Evolutionary conservation across 2,797 vertebrate species (phyloP).

Genomic region (Pteropus rufus): DNA sequence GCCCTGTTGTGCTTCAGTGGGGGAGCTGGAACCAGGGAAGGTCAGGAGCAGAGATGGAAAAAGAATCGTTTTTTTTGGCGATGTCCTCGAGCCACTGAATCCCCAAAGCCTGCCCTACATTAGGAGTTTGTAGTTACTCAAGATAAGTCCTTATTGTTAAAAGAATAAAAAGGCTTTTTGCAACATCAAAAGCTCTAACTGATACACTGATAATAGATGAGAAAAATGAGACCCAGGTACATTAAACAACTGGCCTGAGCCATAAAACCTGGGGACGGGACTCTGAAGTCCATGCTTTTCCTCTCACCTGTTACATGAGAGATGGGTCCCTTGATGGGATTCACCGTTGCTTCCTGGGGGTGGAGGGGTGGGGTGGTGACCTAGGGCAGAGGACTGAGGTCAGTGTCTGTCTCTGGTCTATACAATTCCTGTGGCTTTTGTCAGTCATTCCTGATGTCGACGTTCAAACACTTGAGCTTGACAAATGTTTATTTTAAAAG

Average conservation of each 20-base stretch:
- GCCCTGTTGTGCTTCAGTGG: neutral
- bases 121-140: neutral
- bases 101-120: neutral
- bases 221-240: neutral
- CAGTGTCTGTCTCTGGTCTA: neutral
- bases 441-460: neutral
- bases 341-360: neutral
- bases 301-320: neutral
- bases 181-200: neutral
- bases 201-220: neutral
- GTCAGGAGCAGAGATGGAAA: neutral
- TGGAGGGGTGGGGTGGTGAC: neutral
- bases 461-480: neutral
- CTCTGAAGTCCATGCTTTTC: neutral
- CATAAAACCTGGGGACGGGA: neutral
- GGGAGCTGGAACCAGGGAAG: neutral
- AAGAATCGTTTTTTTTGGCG: neutral
- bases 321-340: neutral
- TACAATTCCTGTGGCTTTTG: neutral
- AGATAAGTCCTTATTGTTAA: neutral
- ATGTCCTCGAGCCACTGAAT: neutral
- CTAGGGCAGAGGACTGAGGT: neutral
- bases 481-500: conserved; percentile 24
- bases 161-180: neutral
- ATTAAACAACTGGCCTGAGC: neutral